phyloP scores from a whole-genome alignment of 37 sponge, comb jelly and placozoan genomes.

The Crambe crambe region DNA sequence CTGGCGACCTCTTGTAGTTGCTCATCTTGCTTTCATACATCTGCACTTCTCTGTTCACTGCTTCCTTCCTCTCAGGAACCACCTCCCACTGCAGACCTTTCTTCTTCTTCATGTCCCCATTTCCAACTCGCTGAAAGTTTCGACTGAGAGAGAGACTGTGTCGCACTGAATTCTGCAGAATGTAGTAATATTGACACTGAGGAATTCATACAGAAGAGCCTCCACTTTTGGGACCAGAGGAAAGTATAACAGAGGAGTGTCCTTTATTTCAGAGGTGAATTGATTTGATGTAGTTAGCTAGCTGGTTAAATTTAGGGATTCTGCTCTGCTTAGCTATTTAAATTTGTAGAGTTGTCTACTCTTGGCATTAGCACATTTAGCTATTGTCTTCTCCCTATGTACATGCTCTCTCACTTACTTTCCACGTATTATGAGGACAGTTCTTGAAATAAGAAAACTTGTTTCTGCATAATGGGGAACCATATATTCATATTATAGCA shows the following conservation, averaged over 20 bases:
- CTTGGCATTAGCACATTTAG: no score
- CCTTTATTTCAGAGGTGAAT: not conserved
- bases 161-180: slow-evolving; percentile 61
- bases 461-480: slow-evolving; percentile 10
- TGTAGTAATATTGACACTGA: no score
- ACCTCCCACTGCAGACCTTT: slow-evolving; percentile 41
- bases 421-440: slow-evolving; percentile 55
- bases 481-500: no score
- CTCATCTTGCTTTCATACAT: not conserved
- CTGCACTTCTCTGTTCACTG: slow-evolving; percentile 30
- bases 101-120: slow-evolving; percentile 22
- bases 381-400: no score
- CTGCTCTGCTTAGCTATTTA: not conserved
- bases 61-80: slow-evolving; percentile 5
- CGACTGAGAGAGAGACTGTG: slow-evolving; percentile 69
- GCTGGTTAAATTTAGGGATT: not conserved
- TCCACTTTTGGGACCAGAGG: no score
- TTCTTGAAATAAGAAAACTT: slow-evolving; percentile 56
- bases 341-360: no score
- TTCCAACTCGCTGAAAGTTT: slow-evolving; percentile 35
- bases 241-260: no score
- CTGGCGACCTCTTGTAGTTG: no score
- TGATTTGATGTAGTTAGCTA: not conserved
- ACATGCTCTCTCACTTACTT: slow-evolving; percentile 14
- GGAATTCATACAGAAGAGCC: no score